Conservation (phyloP, 2,113 vertebrate genomes). For the Hippocampus zosterae region DNA sequence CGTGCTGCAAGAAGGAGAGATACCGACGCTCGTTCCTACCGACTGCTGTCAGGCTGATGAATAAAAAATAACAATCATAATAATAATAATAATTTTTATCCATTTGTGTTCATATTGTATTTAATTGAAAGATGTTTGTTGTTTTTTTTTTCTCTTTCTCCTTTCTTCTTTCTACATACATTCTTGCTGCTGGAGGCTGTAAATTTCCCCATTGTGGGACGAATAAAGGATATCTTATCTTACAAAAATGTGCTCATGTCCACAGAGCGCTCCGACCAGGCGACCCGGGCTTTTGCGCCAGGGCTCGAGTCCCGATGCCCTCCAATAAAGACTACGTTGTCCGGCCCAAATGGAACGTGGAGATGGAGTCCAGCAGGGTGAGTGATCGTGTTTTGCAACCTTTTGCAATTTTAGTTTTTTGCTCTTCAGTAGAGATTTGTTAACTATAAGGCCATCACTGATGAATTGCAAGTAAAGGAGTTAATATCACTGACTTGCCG, state of each 20-base stretch:
- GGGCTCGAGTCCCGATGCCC: conserved; percentile 92
- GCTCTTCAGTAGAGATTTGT: neutral
- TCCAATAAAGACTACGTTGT: conserved; percentile 99
- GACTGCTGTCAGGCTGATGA: too few species aligned
- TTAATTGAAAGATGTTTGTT: too few species aligned
- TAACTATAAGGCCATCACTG: neutral
- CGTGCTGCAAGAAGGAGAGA: too few species aligned
- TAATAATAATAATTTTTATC: too few species aligned
- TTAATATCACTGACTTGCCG: conserved; percentile 38
- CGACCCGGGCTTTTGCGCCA: conserved; percentile 94
- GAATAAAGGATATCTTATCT: too few species aligned
- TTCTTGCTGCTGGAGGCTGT: too few species aligned
- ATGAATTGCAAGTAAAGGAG: neutral
- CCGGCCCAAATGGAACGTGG: conserved; percentile 96
- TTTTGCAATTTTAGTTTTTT: neutral
- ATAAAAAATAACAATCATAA: too few species aligned
- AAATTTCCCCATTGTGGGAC: too few species aligned
- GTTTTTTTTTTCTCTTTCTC: too few species aligned
- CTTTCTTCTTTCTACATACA: too few species aligned
- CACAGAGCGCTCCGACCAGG: conserved; percentile 88
- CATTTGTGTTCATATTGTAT: too few species aligned
- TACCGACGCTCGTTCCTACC: too few species aligned
- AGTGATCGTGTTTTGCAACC: conserved; percentile 21
- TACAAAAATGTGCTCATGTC: neutral
- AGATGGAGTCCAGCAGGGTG: conserved; percentile 88